A percentile compares a stretch with the other conserved stretches of the same genome.
Conservation (phyloP, 2,113 vertebrate species). For the Tympanuchus pallidicinctus region DNA sequence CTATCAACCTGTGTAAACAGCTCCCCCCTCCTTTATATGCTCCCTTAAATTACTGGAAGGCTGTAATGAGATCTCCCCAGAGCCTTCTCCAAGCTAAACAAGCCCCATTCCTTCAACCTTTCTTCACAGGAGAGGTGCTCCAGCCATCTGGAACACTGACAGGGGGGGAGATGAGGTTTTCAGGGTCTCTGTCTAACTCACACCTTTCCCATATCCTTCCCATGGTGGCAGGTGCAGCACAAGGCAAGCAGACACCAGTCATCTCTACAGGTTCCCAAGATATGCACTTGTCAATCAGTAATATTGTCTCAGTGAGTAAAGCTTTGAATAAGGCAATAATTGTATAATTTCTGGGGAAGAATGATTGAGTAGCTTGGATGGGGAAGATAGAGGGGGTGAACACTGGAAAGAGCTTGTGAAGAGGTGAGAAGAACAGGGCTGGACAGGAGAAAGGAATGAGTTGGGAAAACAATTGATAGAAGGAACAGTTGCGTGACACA, state of each 20-base stretch:
- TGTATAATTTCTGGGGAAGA: conserved; percentile 10
- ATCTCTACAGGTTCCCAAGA: background rate
- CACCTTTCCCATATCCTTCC: background rate
- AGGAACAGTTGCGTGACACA: background rate
- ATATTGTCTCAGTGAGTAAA: background rate
- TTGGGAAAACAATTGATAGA: background rate
- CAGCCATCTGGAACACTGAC: background rate
- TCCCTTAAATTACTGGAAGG: too few relatives aligned
- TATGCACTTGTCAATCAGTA: conserved; percentile 1
- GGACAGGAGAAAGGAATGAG: background rate
- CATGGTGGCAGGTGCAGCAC: background rate
- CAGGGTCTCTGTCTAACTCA: background rate
- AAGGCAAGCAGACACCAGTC: background rate
- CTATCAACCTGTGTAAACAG: too few relatives aligned
- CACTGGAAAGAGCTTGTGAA: background rate
- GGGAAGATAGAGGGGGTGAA: background rate
- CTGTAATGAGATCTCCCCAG: too few relatives aligned
- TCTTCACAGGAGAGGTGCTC: too few relatives aligned
- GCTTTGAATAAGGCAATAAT: conserved; percentile 50
- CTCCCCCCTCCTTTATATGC: too few relatives aligned
- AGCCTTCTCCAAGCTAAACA: too few relatives aligned
- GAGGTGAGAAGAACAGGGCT: background rate
- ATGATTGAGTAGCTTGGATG: background rate
- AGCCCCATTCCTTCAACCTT: too few relatives aligned
- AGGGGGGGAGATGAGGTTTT: background rate